Evolutionary conservation across 2,797 vertebrate species (phyloP), one percentile per base, ranked within the genome.

Genomic region (Cetoscarus ocellatus): DNA sequence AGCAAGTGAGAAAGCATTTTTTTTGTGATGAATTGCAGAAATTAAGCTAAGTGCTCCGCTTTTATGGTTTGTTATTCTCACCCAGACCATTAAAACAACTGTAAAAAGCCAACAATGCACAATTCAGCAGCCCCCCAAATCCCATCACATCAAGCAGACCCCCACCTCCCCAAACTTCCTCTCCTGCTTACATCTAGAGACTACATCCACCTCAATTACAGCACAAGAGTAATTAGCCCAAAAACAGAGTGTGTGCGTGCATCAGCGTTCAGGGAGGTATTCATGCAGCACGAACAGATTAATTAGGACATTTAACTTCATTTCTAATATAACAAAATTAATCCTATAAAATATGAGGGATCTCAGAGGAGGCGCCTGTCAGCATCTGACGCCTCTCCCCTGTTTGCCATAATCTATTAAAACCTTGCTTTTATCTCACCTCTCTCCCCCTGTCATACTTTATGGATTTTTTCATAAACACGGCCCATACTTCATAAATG

Each of bases 391-490:
- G 94, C 93, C 79, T 95, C 94, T 95, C 94, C 95, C 94, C 86
- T 83, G 86, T 86, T 97, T 94, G 96, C 96, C 95, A 94, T 95
- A 94, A 96, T 98, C 95, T 97, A 97, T 97, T 98, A 97, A 97
- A 97, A 97, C 93, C 87, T 91, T 88, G 93, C 96, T 97, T 98
- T 97, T 96, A 97, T 98, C 97, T 97, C 94, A 95, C 96, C 95
- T 97, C 95, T 93, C 93, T 93, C 93, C 93, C 35, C 94, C 91
- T 95, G 96, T 96, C 96, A 95, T 95, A 96, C 95, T 97, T 97
- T 97, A 98, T 97, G 96, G 97, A 98, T 98, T 98, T 97, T 97
- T 97, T 97, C 96, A 97, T 97, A 98, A 98, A 98, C 97, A 97
- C 93, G 87, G 95, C 96, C 96, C 95, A 97, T 98, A 97, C 96